Evolutionary conservation across 2,888 invertebrate species (phyloP), one percentile per base, ranked within the genome.

Genomic region (Lycaena phlaeas): DNA sequence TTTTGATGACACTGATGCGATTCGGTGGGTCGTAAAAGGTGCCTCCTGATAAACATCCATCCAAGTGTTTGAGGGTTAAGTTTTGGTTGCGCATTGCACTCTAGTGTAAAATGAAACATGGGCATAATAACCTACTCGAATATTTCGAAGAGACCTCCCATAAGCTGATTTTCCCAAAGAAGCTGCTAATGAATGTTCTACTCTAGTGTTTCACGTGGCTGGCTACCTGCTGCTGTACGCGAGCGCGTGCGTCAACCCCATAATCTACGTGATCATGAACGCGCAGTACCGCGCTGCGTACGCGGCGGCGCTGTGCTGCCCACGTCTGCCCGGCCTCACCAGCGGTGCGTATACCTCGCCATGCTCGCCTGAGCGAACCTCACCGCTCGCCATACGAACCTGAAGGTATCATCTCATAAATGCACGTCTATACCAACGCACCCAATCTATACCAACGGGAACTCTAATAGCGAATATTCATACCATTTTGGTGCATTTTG

Each of bases 261-360:
- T 96, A 53, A 95, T 96, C 71, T 96, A 96, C 81, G 96, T 96
- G 46, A 95, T 95, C 56, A 96, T 96, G 95, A 96, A 96, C 77
- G 94, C 94, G 64, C 96, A 95, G 68, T 96, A 96, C 74, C 87
- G 96, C 50, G 92, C 94, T 56, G 96, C 96, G 38, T 96, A 96
- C 79, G 91, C 91, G 51, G 90, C 92, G 0, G 91, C 94, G 4
- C 86, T 94, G 45, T 88, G 90, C 68, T 92, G 92, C 64, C 81
- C 87, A 25, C 70, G 87, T 29, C 78, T 88, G 30, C 76, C 86
- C 18, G 88, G 87, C 51, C 75, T 86, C 57, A 86, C 88, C 61
- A 88, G 88, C 74, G 87, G 87, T 74, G 89, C 79, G 84, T 84
- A 84, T 81, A 77, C 72, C 41, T 71, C 79, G 45, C 68, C 77